Conservation (phyloP, 2,797 vertebrate species). For the Rhabdophis nuchalis region DNA sequence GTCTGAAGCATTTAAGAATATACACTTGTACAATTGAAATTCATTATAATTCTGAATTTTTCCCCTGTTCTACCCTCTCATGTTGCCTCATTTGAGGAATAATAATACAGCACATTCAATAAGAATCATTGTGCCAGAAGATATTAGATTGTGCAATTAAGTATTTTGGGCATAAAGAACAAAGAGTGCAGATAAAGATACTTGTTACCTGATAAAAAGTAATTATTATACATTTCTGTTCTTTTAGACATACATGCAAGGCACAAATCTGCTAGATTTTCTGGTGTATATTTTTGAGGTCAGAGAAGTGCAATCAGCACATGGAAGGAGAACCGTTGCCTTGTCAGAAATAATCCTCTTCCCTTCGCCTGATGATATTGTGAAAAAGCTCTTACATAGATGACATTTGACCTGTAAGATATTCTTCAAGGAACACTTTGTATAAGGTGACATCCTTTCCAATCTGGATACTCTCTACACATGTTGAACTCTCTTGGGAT, state of each 20-base stretch:
- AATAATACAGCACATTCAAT: not conserved
- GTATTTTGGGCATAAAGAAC: constrained; percentile 1
- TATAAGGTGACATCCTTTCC: not conserved
- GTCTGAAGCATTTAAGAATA: not conserved
- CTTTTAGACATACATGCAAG: not conserved
- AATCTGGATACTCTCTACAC: not conserved
- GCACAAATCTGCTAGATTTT: not conserved
- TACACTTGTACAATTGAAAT: not conserved
- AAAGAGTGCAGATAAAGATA: not conserved
- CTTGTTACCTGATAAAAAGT: not conserved
- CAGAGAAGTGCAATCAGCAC: constrained; percentile 37
- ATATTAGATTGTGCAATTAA: not conserved
- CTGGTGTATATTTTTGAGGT: constrained; percentile 19
- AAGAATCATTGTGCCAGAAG: not conserved
- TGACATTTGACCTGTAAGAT: constrained; percentile 23
- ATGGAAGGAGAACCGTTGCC: constrained; percentile 12
- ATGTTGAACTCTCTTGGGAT: not conserved
- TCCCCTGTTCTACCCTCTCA: not conserved
- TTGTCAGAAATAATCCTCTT: constrained; percentile 6
- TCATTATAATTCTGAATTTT: not conserved
- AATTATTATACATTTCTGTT: not conserved
- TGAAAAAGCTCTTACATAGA: not conserved
- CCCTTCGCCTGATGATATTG: constrained; percentile 21
- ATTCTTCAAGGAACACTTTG: constrained; percentile 4
- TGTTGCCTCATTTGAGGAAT: not conserved